phyloP scores from a whole-genome alignment of 2,888 invertebrate genomes.

The Cheilosia pagana region DNA sequence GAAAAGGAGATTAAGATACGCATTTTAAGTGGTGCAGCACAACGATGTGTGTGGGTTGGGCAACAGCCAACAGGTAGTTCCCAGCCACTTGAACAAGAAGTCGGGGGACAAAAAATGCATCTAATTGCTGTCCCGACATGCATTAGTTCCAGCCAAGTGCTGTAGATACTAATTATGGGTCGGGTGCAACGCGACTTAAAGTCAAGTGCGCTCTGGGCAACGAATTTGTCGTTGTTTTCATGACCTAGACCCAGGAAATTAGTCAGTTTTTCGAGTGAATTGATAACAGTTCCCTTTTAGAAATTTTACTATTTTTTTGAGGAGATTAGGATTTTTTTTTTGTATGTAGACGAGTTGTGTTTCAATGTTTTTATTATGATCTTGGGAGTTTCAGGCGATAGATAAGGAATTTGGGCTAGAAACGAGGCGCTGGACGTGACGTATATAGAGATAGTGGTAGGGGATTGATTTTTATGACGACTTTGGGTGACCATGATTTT shows the following conservation, averaged over 20 bases:
- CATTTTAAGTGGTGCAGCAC: slow-evolving; percentile 40
- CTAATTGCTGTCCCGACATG: slow-evolving; percentile 67
- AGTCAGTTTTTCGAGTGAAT: slow-evolving; percentile 33
- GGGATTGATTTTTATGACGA: not conserved
- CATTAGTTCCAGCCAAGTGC: slow-evolving; percentile 53
- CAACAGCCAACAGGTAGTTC: slow-evolving; percentile 63
- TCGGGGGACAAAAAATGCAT: not conserved
- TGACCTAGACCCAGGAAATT: slow-evolving; percentile 69
- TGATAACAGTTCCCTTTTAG: slow-evolving; percentile 45
- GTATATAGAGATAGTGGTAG: not conserved
- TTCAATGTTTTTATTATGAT: slow-evolving; percentile 35
- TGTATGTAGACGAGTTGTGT: not conserved
- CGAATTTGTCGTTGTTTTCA: slow-evolving; percentile 15
- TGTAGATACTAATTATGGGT: slow-evolving; percentile 50
- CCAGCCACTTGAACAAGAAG: slow-evolving; percentile 21
- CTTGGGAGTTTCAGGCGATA: slow-evolving; percentile 1
- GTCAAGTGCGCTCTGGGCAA: slow-evolving; percentile 32
- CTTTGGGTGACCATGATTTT: slow-evolving; percentile 10
- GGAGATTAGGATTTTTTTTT: slow-evolving; percentile 13
- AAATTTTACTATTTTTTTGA: slow-evolving; percentile 19
- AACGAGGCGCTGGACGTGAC: not conserved
- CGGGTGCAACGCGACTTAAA: slow-evolving; percentile 25
- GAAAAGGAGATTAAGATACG: slow-evolving; percentile 29
- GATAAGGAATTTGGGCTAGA: slow-evolving; percentile 16
- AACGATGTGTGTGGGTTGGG: slow-evolving; percentile 61